Base-by-base conservation (phyloP, 2,888 invertebrate species). In the Xylota segnis region DNA sequence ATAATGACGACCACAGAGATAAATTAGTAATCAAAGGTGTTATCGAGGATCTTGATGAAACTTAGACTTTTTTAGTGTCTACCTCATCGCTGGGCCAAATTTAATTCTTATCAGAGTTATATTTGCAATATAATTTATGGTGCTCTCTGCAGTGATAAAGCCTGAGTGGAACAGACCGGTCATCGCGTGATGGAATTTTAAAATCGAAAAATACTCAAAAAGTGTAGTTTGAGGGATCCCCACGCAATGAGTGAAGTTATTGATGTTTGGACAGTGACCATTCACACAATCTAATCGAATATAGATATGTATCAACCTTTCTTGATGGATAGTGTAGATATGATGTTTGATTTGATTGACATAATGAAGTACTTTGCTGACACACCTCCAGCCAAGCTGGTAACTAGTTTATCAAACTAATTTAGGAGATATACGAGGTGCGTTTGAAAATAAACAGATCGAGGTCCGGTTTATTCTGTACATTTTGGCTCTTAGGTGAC, bases 1-100 rank as follows among this genome's bases (percentile, higher is more conserved):
- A 50, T 18, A 50, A 50, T 9, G 14, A 18, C 23, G 16, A 50
- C 23, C n/a, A 10, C 12, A 50, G 52, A 52, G 52, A 29, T 29
- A 52, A 52, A 52, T n/a, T 10, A 2, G n/a, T 29, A 29, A 52
- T 52, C 29, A n/a, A 27, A 27, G n/a, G 27, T 50, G 18, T 50
- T 50, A 50, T 50, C 50, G 10, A 50, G 23, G 50, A 50, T 50
- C 10, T 50, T 45, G 45, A 45, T 16, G 45, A 45, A 45, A 12
- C 23, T 50, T 29, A 6, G 10, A 52, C 18, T 5, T 7, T 18
- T 47, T 18, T 47, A 47, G 10, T 43, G 14, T 43, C 18, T 18
- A 47, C 47, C 6, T 18, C 18, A 47, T 10, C 18, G 18, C 0
- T 47, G 18, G 18, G 18, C 18, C 10, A 10, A 47, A 47, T 47